These are phyloP conservation scores for Decapterus maruadsi DNA, from an alignment of 2,797 vertebrate genomes.

Conservation along the genomic window DNA sequence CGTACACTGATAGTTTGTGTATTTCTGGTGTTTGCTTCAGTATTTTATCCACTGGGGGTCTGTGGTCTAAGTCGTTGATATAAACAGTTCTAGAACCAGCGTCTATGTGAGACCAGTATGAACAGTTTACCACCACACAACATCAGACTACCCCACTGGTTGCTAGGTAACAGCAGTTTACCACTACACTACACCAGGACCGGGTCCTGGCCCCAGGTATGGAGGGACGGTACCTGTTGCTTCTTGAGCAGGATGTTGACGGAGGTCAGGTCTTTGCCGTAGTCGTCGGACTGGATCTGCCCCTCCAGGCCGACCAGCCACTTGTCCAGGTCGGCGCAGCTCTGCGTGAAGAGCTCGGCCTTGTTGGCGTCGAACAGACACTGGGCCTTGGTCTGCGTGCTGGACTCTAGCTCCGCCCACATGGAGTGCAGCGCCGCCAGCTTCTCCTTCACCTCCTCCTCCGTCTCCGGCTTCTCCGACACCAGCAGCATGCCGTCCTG, in stretches of 20 bases:
- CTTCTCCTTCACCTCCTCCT: constrained; percentile 91
- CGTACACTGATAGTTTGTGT: too few species aligned
- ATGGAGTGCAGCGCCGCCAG: constrained; percentile 87
- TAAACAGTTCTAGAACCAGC: too few species aligned
- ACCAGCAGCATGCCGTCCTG: constrained; percentile 92
- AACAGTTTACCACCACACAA: too few species aligned
- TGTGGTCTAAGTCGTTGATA: too few species aligned
- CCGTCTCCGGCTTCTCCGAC: constrained; percentile 93
- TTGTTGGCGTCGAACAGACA: constrained; percentile 96
- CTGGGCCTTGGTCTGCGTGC: constrained; percentile 96
- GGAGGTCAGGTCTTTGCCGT: constrained; percentile 95
- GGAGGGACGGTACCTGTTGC: too few species aligned
- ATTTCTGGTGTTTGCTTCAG: too few species aligned
- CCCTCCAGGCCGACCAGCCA: constrained; percentile 92
- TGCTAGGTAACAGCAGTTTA: too few species aligned
- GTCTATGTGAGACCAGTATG: too few species aligned
- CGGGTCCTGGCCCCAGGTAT: too few species aligned
- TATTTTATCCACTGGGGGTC: too few species aligned
- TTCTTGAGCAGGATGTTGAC: constrained; percentile 96
- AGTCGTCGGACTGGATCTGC: constrained; percentile 94
- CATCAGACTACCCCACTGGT: too few species aligned
- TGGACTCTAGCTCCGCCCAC: constrained; percentile 94
- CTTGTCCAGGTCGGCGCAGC: constrained; percentile 94
- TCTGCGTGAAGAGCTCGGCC: constrained; percentile 95
- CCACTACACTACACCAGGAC: too few species aligned